These are phyloP conservation scores for Pipistrellus pygmaeus DNA, from an alignment of 2,797 vertebrate species.

Conservation along the genomic window DNA sequence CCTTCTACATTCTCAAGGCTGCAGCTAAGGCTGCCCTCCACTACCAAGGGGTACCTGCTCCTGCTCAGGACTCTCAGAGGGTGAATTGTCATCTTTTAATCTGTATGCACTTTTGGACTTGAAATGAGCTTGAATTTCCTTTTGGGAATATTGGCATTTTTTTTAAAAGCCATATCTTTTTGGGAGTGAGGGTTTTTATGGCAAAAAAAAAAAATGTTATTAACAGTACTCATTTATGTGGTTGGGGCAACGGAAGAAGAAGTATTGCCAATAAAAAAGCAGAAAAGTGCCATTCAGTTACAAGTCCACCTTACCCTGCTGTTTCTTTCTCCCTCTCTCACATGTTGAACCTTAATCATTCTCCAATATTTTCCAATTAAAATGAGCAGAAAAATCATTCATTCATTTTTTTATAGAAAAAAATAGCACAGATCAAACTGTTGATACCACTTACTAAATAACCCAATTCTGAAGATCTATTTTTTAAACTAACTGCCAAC, in stretches of 20 bases:
- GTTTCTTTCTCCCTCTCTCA: not conserved
- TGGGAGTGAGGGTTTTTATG: not conserved
- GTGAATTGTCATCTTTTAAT: not conserved
- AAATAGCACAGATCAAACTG: not conserved
- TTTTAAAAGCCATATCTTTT: not conserved
- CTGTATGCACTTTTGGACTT: not conserved
- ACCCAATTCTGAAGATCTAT: not conserved
- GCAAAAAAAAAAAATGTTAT: not conserved
- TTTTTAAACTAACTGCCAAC: not conserved
- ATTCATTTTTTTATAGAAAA: not conserved
- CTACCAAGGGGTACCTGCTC: not conserved
- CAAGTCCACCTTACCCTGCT: not conserved
- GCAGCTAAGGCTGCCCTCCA: not conserved
- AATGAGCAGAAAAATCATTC: not conserved
- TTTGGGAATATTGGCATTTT: not conserved
- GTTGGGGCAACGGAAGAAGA: not conserved
- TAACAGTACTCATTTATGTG: not conserved
- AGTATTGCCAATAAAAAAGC: not conserved
- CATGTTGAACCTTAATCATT: not conserved
- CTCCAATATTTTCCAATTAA: not conserved
- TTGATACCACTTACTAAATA: constrained; percentile 24
- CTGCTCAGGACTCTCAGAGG: not conserved
- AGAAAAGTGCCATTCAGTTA: not conserved
- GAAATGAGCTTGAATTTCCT: constrained; percentile 27
- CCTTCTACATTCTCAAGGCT: not conserved